Percentiles rank a stretch among this genome's conserved stretches.
These are phyloP conservation scores for Todiramphus chloris DNA, from an alignment of 2,113 vertebrate genomes.

Conservation along the genomic window DNA sequence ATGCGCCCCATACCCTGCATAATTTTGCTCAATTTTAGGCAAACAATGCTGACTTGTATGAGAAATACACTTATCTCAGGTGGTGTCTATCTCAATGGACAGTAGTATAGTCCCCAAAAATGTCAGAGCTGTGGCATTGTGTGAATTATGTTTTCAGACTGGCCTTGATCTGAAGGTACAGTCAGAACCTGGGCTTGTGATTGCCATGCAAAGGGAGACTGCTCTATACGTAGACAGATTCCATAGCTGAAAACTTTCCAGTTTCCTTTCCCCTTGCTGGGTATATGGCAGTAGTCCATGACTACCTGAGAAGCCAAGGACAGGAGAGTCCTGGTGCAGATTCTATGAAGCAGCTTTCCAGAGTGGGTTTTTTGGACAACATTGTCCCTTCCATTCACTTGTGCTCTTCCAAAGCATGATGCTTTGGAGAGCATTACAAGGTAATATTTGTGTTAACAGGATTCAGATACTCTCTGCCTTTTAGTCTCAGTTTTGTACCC, in stretches of 20 bases:
- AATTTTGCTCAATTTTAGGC: neutral
- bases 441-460: neutral
- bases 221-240: neutral
- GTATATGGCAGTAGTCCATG: neutral
- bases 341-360: neutral
- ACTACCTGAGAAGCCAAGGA: neutral
- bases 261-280: neutral
- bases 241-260: neutral
- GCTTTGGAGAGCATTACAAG: neutral
- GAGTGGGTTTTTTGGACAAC: neutral
- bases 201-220: neutral
- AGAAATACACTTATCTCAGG: neutral
- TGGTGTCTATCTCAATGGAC: neutral
- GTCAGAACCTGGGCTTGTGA: neutral
- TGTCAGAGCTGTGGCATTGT: neutral
- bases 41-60: neutral
- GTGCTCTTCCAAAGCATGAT: neutral
- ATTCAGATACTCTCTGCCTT: neutral
- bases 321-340: neutral
- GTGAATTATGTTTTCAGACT: neutral
- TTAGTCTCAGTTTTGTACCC: neutral
- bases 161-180: neutral
- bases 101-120: neutral
- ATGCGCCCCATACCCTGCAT: neutral
- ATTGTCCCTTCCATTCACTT: neutral